Base-by-base conservation (phyloP, 2,888 invertebrate species). In the Eilema griseolum region DNA sequence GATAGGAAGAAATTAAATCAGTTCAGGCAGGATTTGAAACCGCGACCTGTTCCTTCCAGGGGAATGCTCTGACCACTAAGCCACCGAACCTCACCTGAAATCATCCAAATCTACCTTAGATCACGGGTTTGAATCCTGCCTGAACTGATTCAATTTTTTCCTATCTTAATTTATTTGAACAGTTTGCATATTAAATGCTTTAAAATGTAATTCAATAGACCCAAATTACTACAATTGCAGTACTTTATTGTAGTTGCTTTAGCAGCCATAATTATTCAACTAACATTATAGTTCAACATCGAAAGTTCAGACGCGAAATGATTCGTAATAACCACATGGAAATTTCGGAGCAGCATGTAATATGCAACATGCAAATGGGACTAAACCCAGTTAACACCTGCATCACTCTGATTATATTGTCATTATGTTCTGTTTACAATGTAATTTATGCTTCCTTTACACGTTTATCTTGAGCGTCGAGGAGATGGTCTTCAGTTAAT, bases 361-460 rank as follows among this genome's bases (percentile, higher is more conserved):
- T 64, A 67, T 66, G 70, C 70, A 78, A 67, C 61, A 81, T 81
- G 81, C 74, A 81, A 80, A 81, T 76, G 62, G 33, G 65, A 74
- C 61, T 63, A 66, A 68, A 81, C 57, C 31, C 46, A 52, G 72
- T 74, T 67, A 77, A 64, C 69, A 67, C 66, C 63, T 59, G 69
- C 74, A 65, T 57, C 60, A 70, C 31, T 67, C 61, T 72, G 70
- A 71, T 80, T 72, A 71, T 71, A 66, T 72, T 74, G 65, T 69
- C 72, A 69, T 70, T 61, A 67, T 62, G 70, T 61, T 46, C 57
- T 46, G 52, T 63, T 26, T 70, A 65, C 64, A 65, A 56, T 31
- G 59, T 28, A 64, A 66, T 72, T 67, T 37, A 31, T 41, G 46
- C 56, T 37, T 23, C 28, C 20, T 65, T 65, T 65, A 41, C 61